These are phyloP conservation scores for Psophia crepitans DNA, from an alignment of 2,113 vertebrate genomes.

Conservation along the genomic window DNA sequence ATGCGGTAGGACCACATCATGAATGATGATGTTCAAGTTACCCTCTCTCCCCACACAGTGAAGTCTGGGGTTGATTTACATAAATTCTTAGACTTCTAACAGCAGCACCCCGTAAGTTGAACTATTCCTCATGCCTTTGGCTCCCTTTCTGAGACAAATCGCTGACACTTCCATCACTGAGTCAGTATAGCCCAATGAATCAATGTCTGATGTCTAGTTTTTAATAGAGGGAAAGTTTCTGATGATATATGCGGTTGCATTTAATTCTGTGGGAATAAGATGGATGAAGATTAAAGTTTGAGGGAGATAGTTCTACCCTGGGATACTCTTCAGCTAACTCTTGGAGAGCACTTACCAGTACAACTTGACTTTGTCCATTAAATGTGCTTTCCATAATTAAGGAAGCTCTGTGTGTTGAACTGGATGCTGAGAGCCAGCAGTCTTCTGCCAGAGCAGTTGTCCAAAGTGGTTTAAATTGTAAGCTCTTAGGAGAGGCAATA, in stretches of 20 bases:
- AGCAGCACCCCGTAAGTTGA: not conserved
- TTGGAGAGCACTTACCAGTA: not conserved
- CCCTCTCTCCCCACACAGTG: not conserved
- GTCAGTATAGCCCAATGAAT: not conserved
- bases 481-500: not conserved
- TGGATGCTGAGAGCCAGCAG: not conserved
- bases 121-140: not conserved
- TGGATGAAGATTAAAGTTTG: not conserved
- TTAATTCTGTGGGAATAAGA: not conserved
- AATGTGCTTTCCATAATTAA: not conserved
- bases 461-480: not conserved
- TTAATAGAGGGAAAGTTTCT: not conserved
- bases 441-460: not conserved
- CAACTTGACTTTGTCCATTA: not conserved
- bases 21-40: not conserved
- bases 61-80: constrained; percentile 32
- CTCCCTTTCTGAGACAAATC: not conserved
- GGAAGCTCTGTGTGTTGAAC: not conserved
- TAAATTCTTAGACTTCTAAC: constrained; percentile 17
- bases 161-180: constrained; percentile 9
- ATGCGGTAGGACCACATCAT: not conserved
- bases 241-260: not conserved
- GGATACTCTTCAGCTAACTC: not conserved
- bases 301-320: not conserved
- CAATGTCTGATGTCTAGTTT: not conserved